A percentile compares a stretch with the other conserved stretches of the same genome.
These are phyloP conservation scores for Toxotes lorentzi DNA, from an alignment of 2,797 vertebrate species.

Conservation along the genomic window DNA sequence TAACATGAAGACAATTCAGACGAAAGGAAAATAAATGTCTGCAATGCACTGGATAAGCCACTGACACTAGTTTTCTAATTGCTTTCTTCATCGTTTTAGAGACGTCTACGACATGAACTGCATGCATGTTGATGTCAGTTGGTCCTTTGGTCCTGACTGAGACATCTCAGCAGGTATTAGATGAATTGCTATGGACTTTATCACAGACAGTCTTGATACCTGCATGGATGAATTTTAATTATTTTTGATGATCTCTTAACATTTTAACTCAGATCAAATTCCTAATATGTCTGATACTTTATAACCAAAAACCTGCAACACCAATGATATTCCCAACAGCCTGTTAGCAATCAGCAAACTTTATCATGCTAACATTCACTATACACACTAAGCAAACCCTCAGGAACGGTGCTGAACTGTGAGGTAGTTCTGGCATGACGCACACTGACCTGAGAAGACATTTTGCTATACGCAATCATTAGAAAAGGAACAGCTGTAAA, in stretches of 20 bases:
- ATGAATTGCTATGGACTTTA: not conserved
- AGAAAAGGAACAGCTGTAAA: too few relatives aligned
- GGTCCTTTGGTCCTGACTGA: not conserved
- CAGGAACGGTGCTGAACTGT: too few relatives aligned
- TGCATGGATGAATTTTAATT: not conserved
- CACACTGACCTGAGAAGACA: too few relatives aligned
- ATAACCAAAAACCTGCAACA: not conserved
- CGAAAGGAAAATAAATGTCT: slow-evolving; percentile 9
- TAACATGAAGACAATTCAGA: slow-evolving; percentile 25
- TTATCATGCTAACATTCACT: not conserved
- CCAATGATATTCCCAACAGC: not conserved
- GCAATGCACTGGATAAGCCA: slow-evolving; percentile 15
- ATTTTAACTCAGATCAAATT: not conserved
- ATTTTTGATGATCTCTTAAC: not conserved
- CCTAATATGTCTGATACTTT: not conserved
- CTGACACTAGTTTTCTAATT: slow-evolving; percentile 22
- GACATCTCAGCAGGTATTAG: not conserved
- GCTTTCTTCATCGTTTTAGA: slow-evolving; percentile 15
- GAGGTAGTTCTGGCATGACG: too few relatives aligned
- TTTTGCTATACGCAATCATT: too few relatives aligned
- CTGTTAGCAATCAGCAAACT: not conserved
- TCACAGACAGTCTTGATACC: not conserved
- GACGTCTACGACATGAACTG: slow-evolving; percentile 7
- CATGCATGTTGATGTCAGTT: slow-evolving; percentile 1
- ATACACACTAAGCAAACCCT: too few relatives aligned